These are phyloP conservation scores for Glaucopsyche alexis DNA, from an alignment of 2,888 invertebrate genomes.

Conservation along the genomic window DNA sequence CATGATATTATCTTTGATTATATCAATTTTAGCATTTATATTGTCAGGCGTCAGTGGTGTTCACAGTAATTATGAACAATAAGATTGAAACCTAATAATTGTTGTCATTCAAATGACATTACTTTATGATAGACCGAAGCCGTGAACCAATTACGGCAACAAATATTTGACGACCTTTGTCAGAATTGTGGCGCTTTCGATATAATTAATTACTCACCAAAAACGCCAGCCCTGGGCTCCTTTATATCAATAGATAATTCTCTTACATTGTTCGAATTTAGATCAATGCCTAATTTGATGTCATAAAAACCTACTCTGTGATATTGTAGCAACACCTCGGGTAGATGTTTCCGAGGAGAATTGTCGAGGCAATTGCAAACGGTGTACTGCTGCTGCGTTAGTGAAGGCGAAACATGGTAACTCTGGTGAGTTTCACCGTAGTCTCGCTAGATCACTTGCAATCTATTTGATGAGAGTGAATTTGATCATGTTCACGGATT, in stretches of 20 bases:
- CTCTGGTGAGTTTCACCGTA: constrained; percentile 63
- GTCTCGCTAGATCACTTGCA: constrained; percentile 39
- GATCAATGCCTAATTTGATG: constrained; percentile 40
- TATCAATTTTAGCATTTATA: not conserved
- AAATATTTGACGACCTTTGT: constrained; percentile 22
- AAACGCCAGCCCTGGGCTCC: constrained; percentile 47
- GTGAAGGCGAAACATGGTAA: constrained; percentile 59
- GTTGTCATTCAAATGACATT: not conserved
- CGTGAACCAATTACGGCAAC: not conserved
- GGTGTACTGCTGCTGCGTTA: constrained; percentile 65
- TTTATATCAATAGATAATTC: constrained; percentile 44
- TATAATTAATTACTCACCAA: constrained; percentile 21
- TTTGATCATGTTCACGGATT: not conserved
- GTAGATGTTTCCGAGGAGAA: constrained; percentile 58
- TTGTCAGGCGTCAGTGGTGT: no score
- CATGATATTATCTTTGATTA: not conserved
- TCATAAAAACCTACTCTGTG: constrained; percentile 33
- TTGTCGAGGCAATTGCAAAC: constrained; percentile 63
- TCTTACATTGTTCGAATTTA: constrained; percentile 42
- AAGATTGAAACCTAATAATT: not conserved
- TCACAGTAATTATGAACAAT: no score
- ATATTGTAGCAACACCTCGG: constrained; percentile 55
- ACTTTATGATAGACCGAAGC: no score
- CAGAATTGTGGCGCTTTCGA: constrained; percentile 34
- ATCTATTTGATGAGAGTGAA: not conserved